Evolutionary conservation across 2,113 vertebrate genomes (phyloP), one percentile per base, ranked within the genome.

Genomic region (Cavia aperea): DNA sequence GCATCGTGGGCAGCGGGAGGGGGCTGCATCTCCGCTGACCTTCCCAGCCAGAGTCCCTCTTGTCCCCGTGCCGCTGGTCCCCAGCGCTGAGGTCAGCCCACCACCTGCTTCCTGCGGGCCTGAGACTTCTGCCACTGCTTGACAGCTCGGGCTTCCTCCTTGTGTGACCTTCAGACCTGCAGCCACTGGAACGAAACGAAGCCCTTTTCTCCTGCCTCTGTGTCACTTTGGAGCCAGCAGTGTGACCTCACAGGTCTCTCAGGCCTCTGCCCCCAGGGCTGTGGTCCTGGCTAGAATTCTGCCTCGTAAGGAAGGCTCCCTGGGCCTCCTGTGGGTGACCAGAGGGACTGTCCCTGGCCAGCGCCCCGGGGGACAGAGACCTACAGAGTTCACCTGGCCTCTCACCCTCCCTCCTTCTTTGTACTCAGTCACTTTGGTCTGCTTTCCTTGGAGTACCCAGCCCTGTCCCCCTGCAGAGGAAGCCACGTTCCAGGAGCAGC

Each of bases 341-440:
- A 86, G 72, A 92, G 92, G 91, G 91, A 89, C 95, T 95, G 97
- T 96, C 90, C 93, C 95, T 96, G 95, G 94, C 93, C 81, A 56
- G 89, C 78, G 77, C 92, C 88, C 49, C 77, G 43, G 1, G 0
- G 58, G 56, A 84, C 68, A 13, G 94, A 96, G 88, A 96, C 93
- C 46, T 36, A 10, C 68, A 49, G 62, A 90, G 75, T 54, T 56
- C 89, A 23, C 3, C 26, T 81, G 75, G 65, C 90, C 85, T 87
- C 86, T 56, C 3, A 7, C 5, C 2, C 46, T 58, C 81, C 60
- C 24, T 72, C 58, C 63, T 73, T 73, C 72, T 63, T 88, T 86
- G 60, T 65, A 77, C 31, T 85, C 77, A 9, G 84, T 54, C 0
- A 0, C 83, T 91, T 70, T 79, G 77, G 26, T 86, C 79, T 24